Evolutionary conservation across 2,797 vertebrate genomes (phyloP).

Genomic region (Lateolabrax maculatus): DNA sequence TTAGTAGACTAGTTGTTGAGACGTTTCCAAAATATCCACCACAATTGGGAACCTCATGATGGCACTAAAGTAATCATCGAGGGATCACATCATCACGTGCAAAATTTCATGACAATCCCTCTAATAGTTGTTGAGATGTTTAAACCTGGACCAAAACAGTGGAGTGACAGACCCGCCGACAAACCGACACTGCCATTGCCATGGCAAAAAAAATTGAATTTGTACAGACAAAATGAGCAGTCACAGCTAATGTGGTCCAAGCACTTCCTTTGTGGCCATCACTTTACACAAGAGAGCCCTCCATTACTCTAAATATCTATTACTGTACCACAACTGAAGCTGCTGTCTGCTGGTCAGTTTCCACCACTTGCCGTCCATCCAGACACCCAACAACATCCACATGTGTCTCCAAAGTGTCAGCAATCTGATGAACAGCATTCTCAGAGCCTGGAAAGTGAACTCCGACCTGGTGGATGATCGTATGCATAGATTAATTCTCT

Average conservation of each 20-base stretch:
- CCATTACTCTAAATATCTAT: not conserved
- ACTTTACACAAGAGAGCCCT: not conserved
- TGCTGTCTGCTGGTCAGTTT: constrained; percentile 25
- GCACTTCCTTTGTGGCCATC: not conserved
- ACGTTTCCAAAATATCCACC: too few species aligned
- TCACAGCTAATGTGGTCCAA: not conserved
- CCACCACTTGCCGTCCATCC: constrained; percentile 4
- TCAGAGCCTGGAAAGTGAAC: constrained; percentile 33
- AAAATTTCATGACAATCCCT: constrained; percentile 3
- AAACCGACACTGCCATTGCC: too few species aligned
- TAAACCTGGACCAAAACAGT: not conserved
- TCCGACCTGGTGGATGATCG: constrained; percentile 41
- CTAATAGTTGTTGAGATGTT: not conserved
- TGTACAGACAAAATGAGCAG: not conserved
- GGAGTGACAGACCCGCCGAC: not conserved
- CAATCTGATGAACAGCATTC: constrained; percentile 23
- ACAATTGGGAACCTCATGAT: too few species aligned
- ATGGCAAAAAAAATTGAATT: not conserved
- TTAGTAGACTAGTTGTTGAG: too few species aligned
- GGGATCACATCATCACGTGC: too few species aligned
- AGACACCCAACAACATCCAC: constrained; percentile 18
- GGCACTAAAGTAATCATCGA: too few species aligned
- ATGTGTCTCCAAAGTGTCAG: constrained; percentile 24
- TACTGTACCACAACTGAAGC: not conserved
- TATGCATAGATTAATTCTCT: constrained; percentile 39